phyloP scores from a whole-genome alignment of 2,113 vertebrate genomes.

The Galeopterus variegatus region DNA sequence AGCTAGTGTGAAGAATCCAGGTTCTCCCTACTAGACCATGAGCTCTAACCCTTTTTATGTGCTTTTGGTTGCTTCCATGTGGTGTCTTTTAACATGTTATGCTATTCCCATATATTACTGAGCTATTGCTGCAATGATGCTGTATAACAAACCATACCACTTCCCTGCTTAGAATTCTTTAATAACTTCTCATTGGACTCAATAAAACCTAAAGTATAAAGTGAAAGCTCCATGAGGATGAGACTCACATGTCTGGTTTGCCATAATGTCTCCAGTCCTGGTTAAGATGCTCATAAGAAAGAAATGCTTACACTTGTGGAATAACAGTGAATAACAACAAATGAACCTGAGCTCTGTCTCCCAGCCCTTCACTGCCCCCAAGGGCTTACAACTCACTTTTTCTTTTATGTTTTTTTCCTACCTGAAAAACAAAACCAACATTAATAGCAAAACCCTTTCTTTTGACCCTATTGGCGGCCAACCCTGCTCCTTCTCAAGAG shows the following conservation, averaged over 20 bases:
- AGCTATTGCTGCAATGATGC: neutral
- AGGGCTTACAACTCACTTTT: neutral
- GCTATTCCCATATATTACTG: neutral
- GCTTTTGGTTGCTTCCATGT: neutral
- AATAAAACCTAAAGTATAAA: conserved; percentile 19
- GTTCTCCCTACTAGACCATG: neutral
- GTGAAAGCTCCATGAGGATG: neutral
- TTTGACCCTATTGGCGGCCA: neutral
- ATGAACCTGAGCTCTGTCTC: neutral
- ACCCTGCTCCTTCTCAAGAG: neutral
- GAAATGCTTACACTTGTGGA: neutral
- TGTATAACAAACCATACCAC: neutral
- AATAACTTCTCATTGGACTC: neutral
- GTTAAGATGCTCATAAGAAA: neutral
- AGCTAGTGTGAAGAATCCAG: neutral
- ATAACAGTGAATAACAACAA: neutral
- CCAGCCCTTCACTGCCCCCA: neutral
- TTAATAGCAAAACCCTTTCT: neutral
- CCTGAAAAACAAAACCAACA: neutral
- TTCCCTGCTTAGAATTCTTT: neutral
- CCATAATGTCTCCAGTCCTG: neutral
- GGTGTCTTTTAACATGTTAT: neutral
- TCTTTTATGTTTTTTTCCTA: neutral
- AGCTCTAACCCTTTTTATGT: neutral
- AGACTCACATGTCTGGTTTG: neutral